phyloP scores from a whole-genome alignment of 2,113 vertebrate species.

The Sapajus apella region DNA sequence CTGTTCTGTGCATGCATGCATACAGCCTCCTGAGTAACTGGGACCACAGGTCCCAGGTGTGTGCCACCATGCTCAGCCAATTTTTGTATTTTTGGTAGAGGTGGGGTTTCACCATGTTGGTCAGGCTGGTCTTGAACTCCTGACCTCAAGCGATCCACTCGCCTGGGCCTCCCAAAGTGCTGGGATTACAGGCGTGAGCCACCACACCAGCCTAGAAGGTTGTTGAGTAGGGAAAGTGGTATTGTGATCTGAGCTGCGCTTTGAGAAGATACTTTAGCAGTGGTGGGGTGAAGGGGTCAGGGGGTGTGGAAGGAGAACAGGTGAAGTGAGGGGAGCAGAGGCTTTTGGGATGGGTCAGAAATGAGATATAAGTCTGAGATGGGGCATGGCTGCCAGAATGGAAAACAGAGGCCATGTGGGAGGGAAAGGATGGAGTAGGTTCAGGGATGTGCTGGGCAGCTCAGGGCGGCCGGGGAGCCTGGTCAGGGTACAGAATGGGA shows the following conservation, averaged over 20 bases:
- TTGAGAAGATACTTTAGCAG: not conserved
- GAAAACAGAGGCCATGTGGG: rapidly evolving
- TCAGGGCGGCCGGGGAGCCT: not conserved
- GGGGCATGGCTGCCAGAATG: not conserved
- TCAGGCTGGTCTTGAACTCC: too few relatives aligned
- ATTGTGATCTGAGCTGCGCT: not conserved
- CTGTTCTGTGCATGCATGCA: not conserved
- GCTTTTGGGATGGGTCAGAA: not conserved
- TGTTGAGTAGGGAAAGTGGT: not conserved
- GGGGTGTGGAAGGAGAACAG: not conserved
- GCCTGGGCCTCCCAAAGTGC: too few relatives aligned
- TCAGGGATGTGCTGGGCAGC: rapidly evolving
- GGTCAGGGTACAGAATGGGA: not conserved
- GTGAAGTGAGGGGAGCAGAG: rapidly evolving
- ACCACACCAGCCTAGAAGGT: not conserved
- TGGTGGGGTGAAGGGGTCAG: not conserved
- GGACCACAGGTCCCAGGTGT: too few relatives aligned
- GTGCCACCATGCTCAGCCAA: too few relatives aligned
- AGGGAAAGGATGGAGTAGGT: rapidly evolving
- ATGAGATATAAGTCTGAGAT: not conserved
- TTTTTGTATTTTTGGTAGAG: too few relatives aligned
- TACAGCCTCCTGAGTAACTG: too few relatives aligned
- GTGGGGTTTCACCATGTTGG: too few relatives aligned
- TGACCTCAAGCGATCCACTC: too few relatives aligned
- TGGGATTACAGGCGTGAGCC: too few relatives aligned